A percentile compares a stretch with the other conserved stretches of the same genome.
Evolutionary conservation across 1,140 invertebrate species (phyloP).

Genomic region (Ips nitidus): DNA sequence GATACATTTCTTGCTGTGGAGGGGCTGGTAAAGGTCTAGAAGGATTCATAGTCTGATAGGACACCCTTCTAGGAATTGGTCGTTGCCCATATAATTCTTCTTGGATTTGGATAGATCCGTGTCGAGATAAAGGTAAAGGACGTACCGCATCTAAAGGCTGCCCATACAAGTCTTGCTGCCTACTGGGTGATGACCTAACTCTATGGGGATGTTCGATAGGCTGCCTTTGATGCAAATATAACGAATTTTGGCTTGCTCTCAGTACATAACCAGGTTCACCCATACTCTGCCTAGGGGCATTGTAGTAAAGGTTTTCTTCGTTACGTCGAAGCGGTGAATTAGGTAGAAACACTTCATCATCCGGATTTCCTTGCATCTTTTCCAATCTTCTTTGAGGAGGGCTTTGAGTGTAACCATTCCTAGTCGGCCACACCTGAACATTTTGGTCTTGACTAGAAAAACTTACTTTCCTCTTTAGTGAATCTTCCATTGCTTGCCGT

Average conservation of each 20-base stretch:
- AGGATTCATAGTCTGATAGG: slow-evolving; percentile 23
- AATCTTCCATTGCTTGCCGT: slow-evolving; percentile 35
- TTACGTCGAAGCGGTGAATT: slow-evolving; percentile 1
- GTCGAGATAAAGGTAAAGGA: slow-evolving; percentile 20
- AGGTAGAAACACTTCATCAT: slow-evolving; percentile 43
- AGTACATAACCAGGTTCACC: slow-evolving; percentile 39
- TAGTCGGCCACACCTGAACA: slow-evolving; percentile 56
- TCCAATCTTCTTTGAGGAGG: slow-evolving; percentile 56
- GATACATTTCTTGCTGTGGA: not conserved
- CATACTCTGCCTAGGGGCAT: slow-evolving; percentile 11
- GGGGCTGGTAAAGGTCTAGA: slow-evolving; percentile 11
- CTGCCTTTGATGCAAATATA: slow-evolving; percentile 17
- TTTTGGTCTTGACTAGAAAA: slow-evolving; percentile 52
- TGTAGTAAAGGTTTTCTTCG: slow-evolving; percentile 31
- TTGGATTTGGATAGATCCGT: slow-evolving; percentile 35
- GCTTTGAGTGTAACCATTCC: slow-evolving; percentile 57
- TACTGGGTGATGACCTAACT: not conserved
- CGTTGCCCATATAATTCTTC: slow-evolving; percentile 34
- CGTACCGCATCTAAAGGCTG: slow-evolving; percentile 24
- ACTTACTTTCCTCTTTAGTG: slow-evolving; percentile 55
- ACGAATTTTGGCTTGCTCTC: slow-evolving; percentile 14
- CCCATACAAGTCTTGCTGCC: slow-evolving; percentile 29
- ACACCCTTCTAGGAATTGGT: slow-evolving; percentile 22
- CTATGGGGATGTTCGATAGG: slow-evolving; percentile 26
- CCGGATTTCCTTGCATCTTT: slow-evolving; percentile 19